These are phyloP conservation scores for Emberiza fucata DNA, from an alignment of 2,113 vertebrate genomes.

Conservation along the genomic window DNA sequence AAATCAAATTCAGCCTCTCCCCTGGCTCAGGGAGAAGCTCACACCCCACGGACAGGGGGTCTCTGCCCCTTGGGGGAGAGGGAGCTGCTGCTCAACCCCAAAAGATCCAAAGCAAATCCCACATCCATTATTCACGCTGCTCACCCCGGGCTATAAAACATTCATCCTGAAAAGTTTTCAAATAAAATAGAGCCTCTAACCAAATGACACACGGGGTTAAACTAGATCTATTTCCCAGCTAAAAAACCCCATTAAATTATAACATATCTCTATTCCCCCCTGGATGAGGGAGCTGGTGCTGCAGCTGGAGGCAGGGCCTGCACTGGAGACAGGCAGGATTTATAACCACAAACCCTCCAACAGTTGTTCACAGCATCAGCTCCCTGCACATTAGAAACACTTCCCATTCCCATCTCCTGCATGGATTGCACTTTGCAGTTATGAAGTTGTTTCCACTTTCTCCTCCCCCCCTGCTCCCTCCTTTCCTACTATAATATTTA, in stretches of 20 bases:
- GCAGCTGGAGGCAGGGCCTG: constrained; percentile 13
- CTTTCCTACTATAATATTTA: constrained; percentile 65
- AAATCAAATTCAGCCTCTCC: background rate
- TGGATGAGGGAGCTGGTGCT: background rate
- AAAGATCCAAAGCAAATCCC: background rate
- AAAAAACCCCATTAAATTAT: background rate
- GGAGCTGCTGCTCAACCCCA: background rate
- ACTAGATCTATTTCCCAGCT: background rate
- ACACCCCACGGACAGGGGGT: accelerated
- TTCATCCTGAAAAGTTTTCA: background rate
- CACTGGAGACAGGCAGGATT: background rate
- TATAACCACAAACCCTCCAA: background rate
- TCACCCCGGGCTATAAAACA: background rate
- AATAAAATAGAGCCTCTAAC: background rate
- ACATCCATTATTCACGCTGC: background rate
- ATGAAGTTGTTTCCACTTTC: constrained; percentile 41
- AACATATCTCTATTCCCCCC: background rate
- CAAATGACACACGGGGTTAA: background rate
- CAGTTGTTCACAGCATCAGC: background rate
- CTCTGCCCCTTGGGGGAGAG: accelerated
- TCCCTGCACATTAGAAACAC: background rate
- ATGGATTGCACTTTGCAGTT: background rate
- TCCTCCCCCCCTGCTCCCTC: background rate
- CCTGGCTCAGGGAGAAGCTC: background rate
- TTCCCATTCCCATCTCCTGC: background rate